Conservation (phyloP, 2,888 invertebrate species). For the Coelinius sp. region DNA sequence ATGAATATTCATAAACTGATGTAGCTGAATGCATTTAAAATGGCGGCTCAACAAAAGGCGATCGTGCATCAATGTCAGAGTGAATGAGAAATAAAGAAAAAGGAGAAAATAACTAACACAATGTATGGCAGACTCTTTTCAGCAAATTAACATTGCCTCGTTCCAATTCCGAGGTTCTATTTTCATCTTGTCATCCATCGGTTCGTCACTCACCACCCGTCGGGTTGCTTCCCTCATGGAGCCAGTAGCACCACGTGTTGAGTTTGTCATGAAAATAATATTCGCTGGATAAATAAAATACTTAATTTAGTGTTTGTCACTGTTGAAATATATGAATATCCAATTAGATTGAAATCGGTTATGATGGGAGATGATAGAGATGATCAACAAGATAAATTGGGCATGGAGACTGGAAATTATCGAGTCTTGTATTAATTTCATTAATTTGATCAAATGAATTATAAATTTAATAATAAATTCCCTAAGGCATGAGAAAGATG, state of each 20-base stretch:
- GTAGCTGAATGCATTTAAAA: neutral
- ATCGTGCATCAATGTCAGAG: conserved; percentile 12
- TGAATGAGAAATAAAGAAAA: conserved; percentile 2
- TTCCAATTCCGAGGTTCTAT: conserved; percentile 48
- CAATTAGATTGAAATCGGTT: neutral
- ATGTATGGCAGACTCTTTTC: conserved; percentile 32
- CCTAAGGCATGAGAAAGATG: no score
- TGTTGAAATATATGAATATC: neutral
- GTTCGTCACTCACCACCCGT: conserved; percentile 1
- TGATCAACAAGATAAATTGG: neutral
- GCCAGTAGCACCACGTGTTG: neutral
- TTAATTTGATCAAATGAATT: neutral
- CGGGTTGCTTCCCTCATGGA: neutral
- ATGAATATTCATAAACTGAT: neutral
- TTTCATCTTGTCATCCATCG: conserved; percentile 43
- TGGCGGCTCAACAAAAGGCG: neutral
- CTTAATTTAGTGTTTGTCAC: neutral
- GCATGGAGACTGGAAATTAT: neutral
- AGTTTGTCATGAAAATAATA: neutral
- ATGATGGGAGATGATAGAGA: neutral
- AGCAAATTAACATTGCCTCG: conserved; percentile 48
- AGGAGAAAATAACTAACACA: conserved; percentile 1
- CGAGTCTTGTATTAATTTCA: neutral
- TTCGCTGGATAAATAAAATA: neutral
- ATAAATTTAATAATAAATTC: no score